These are phyloP conservation scores for Tethea ocularis DNA, from an alignment of 2,888 invertebrate genomes.

Conservation along the genomic window DNA sequence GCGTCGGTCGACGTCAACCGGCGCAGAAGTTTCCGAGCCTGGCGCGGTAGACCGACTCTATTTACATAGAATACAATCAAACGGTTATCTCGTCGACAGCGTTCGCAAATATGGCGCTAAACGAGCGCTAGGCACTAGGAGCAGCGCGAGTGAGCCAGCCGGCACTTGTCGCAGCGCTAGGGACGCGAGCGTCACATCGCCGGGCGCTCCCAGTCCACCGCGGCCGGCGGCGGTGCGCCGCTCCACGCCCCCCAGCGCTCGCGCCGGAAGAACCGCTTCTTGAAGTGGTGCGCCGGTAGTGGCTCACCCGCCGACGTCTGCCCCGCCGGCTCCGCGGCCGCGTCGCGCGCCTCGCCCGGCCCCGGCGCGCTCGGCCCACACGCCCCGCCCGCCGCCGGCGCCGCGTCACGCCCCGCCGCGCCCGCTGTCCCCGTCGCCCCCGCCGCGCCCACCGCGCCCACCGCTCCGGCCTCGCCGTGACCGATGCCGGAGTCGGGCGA, in stretches of 20 bases:
- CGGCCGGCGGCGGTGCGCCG: constrained; percentile 71
- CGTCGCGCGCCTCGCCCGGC: constrained; percentile 41
- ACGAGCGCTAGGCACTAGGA: constrained; percentile 27
- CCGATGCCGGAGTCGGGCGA: constrained; percentile 93
- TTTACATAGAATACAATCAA: constrained; percentile 41
- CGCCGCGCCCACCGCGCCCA: constrained; percentile 37
- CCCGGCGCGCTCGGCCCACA: constrained; percentile 44
- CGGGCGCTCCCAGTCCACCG: constrained; percentile 78
- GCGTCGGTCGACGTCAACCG: constrained; percentile 16
- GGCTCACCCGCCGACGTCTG: constrained; percentile 64
- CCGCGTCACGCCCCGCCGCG: constrained; percentile 52
- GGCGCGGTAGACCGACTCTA: constrained; percentile 27
- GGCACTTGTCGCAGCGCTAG: constrained; percentile 46
- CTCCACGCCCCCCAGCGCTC: constrained; percentile 86
- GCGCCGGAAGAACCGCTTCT: constrained; percentile 92
- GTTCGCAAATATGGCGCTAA: constrained; percentile 34
- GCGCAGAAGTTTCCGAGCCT: constrained; percentile 9
- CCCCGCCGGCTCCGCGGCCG: constrained; percentile 36
- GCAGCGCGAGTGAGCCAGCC: constrained; percentile 31
- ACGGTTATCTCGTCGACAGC: constrained; percentile 33
- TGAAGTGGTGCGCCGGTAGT: constrained; percentile 86
- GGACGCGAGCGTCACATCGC: constrained; percentile 72
- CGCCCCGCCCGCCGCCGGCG: constrained; percentile 49
- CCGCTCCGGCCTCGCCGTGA: constrained; percentile 83
- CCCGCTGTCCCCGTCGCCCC: constrained; percentile 51